Evolutionary conservation across 2,888 invertebrate genomes (phyloP).

Genomic region (Thereva unica): DNA sequence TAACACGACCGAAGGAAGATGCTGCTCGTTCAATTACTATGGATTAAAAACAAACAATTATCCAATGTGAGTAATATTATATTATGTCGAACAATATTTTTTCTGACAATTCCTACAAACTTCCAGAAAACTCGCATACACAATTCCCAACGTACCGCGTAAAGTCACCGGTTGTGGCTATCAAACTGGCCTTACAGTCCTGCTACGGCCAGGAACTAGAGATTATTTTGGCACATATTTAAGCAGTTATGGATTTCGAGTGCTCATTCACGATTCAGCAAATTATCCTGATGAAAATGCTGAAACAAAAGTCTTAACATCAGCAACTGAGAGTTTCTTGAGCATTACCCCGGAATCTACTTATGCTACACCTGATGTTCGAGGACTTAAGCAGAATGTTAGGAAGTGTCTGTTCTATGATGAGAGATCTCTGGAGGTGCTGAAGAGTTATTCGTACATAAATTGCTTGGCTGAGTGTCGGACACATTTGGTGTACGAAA

Average conservation of each 20-base stretch:
- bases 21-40: conserved; percentile 70
- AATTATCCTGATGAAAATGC: conserved; percentile 68
- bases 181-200: conserved; percentile 67
- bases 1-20: conserved; percentile 61
- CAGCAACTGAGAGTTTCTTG: conserved; percentile 64
- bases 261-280: conserved; percentile 68
- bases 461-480: conserved; percentile 69
- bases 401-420: conserved; percentile 66
- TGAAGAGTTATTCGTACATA: conserved; percentile 64
- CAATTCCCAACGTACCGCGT: conserved; percentile 60
- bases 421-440: conserved; percentile 58
- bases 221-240: conserved; percentile 68
- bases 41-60: conserved; percentile 54
- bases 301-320: conserved; percentile 63
- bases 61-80: conserved; percentile 47
- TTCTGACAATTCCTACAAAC: background rate
- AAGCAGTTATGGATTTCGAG: conserved; percentile 66
- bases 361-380: conserved; percentile 64
- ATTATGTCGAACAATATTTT: background rate
- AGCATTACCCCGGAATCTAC: conserved; percentile 68
- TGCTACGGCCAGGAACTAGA: conserved; percentile 61
- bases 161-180: conserved; percentile 71
- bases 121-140: conserved; percentile 53
- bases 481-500: conserved; percentile 56
- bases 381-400: conserved; percentile 57